Conservation (phyloP, 2,797 vertebrate species). For the Lithobates sylvaticus region DNA sequence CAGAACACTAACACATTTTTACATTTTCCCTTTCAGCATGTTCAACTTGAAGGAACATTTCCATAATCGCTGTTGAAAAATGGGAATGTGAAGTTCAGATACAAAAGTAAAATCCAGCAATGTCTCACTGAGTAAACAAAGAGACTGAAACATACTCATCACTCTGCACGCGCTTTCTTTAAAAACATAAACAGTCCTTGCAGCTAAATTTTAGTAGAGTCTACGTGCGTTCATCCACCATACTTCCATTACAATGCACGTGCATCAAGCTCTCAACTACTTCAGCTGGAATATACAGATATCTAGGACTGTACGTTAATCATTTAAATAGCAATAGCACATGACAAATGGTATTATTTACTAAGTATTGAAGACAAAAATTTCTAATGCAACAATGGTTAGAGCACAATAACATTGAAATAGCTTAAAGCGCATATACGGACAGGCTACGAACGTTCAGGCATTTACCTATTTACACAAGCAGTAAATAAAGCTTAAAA, state of each 20-base stretch:
- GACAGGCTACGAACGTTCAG: too few species aligned
- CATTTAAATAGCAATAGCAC: background rate
- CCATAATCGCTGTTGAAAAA: constrained; percentile 35
- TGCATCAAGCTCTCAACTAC: background rate
- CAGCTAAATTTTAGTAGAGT: background rate
- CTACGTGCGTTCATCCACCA: constrained; percentile 1
- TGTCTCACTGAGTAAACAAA: constrained; percentile 34
- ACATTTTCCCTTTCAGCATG: constrained; percentile 49
- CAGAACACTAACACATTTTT: constrained; percentile 28
- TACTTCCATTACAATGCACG: background rate
- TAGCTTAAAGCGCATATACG: too few species aligned
- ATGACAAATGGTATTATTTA: background rate
- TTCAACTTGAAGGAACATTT: constrained; percentile 17
- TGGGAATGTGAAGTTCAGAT: constrained; percentile 24
- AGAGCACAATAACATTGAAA: too few species aligned
- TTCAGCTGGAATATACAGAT: background rate
- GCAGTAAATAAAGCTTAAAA: too few species aligned
- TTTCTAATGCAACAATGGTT: too few species aligned
- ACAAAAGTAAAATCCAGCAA: constrained; percentile 40
- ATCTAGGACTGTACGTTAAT: background rate
- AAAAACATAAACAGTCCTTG: constrained; percentile 27
- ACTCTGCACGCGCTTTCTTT: constrained; percentile 11
- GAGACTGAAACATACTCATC: constrained; percentile 1
- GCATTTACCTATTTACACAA: too few species aligned
- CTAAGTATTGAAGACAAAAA: too few species aligned